Evolutionary conservation across 1,140 invertebrate species (phyloP), one percentile per base, ranked within the genome.

Genomic region (Cotesia chilonis): DNA sequence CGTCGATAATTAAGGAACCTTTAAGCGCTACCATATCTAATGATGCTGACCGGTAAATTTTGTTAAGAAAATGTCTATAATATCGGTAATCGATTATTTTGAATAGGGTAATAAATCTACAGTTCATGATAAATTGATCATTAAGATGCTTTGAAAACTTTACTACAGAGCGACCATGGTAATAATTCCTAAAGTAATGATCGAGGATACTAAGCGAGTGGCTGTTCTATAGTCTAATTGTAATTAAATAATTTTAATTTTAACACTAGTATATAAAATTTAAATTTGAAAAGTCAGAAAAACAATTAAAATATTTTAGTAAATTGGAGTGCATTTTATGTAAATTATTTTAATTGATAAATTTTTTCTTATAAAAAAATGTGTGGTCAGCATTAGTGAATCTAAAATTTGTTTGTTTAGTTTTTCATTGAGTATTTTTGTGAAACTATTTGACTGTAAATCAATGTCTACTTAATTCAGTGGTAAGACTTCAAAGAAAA

Each of bases 91-190:
- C 38, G 59, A 71, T 10, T 70, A 28, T 60, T 20, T 36, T 35
- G 14, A 35, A 61, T 28, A 6, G 4, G 7, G 4, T 5, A 17
- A 61, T 5, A 47, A 47, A 47, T 47, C 41, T 47, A 61, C 59
- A 28, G 35, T 20, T 28, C 20, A 37, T 6, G 54, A 59, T 57
- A 41, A 51, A 10, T 28, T 7, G 41, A 47, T 10, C 41, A 0
- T 47, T 5, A 9, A 6, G 5, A 9, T 9, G 55, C 20, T 86
- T 85, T 80, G 73, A 74, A 72, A n/a, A 37, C 74, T 70, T 37
- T 71, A 81, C 85, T 83, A 80, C 80, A 85, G 84, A 84, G 85
- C 76, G 81, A 71, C 78, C 80, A 74, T 78, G 75, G 72, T 77
- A 76, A 75, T 60, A 67, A 72, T 82, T 82, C 74, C 55, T 17